phyloP scores from a whole-genome alignment of 64 coral and sea anemone species.

The Astreopora myriophthalma region DNA sequence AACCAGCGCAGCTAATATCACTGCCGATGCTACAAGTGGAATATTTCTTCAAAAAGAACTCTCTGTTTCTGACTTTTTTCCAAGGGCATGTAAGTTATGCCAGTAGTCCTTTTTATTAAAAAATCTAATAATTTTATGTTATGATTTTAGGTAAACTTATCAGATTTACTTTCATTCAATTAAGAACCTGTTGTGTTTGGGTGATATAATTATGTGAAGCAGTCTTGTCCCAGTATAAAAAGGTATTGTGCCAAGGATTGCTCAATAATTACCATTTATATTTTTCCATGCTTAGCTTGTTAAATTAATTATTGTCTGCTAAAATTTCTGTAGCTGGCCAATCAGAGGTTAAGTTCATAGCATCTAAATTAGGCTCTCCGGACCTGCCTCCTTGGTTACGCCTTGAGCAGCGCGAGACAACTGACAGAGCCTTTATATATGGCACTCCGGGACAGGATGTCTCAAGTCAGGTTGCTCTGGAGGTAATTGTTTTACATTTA shows the following conservation, averaged over 20 bases:
- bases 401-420: constrained; percentile 65
- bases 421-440: constrained; percentile 73
- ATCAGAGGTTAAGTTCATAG: constrained; percentile 74
- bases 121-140: too few relatives aligned
- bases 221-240: too few relatives aligned
- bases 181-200: too few relatives aligned
- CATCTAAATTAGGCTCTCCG: constrained; percentile 68
- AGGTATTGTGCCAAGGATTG: too few relatives aligned
- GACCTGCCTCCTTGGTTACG: constrained; percentile 85
- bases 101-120: neutral
- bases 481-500: constrained; percentile 43
- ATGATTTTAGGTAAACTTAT: too few relatives aligned
- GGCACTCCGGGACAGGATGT: constrained; percentile 68
- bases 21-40: neutral
- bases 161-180: too few relatives aligned
- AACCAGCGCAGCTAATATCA: constrained; percentile 5
- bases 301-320: too few relatives aligned
- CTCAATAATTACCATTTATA: too few relatives aligned
- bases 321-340: constrained; percentile 49
- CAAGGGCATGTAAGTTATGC: constrained; percentile 38
- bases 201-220: too few relatives aligned
- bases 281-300: too few relatives aligned
- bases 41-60: constrained; percentile 39
- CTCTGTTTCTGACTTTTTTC: neutral
- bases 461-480: constrained; percentile 44